Base-by-base conservation (phyloP, 1,140 invertebrate species). In the Cheumatopsyche charites region DNA sequence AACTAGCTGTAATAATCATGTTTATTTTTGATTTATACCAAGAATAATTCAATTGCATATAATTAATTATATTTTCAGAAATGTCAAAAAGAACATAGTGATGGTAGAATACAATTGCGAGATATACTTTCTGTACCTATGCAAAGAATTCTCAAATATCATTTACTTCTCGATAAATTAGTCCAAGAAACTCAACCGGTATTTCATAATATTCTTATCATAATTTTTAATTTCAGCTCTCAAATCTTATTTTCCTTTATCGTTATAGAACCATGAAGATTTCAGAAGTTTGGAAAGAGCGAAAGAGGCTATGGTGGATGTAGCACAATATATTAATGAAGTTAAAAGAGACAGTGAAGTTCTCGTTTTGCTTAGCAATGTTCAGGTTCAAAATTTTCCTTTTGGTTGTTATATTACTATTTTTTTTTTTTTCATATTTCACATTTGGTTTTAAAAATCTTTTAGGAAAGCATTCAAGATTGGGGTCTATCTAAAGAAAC, bases 91-190 rank as follows among this genome's bases (percentile, higher is more conserved):
- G 90, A 94, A 80, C 95, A 95, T 72, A 98, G 97, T 82, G 94
- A 97, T 78, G 95, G 95, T 13, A 94, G 95, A 80, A 97, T 98
- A 79, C 94, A 96, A 82, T 82, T 99, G 65, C 86, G 95, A 29
- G 97, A 98, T 82, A 92, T 99, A 62, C 81, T 99, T 6, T 95
- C 95, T 26, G 95, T 99, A 36, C 97, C 97, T 4, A 98, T 99
- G 95, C 97, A 99, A 84, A 85, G 97, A 80, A 92, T 99, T 71
- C 87, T 99, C 25, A 99, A 99, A 79, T 99, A 99, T 83, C 96
- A 98, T 82, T 84, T 99, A 49, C 82, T 99, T 26, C 82, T 96
- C 25, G 90, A 97, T 80, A 98, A 98, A 84, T 83, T 99, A 21
- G 90, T 98, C 5, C 94, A 95, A 79, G 92, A 96, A 80, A 98